These are phyloP conservation scores for Caerostris darwini DNA, from an alignment of 1,140 invertebrate species.

Conservation along the genomic window DNA sequence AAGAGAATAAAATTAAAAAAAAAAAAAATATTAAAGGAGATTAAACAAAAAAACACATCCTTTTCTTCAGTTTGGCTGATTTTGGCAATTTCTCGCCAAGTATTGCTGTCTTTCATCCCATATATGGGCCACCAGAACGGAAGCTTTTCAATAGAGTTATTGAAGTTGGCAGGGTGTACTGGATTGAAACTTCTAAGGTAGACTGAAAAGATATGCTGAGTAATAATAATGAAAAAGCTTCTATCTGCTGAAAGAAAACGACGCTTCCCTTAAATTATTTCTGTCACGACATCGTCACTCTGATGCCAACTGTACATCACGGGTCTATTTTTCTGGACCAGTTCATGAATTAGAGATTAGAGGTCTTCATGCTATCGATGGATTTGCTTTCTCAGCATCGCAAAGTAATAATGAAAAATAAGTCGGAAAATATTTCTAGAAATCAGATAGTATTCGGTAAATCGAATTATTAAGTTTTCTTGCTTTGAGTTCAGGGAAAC, in stretches of 20 bases:
- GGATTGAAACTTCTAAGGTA: constrained; percentile 17
- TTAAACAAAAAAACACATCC: no score
- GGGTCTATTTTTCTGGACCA: constrained; percentile 37
- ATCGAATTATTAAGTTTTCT: neutral
- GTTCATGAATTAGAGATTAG: constrained; percentile 52
- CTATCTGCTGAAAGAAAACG: neutral
- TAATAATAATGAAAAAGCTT: neutral
- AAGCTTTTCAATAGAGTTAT: constrained; percentile 42
- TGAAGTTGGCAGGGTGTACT: constrained; percentile 17
- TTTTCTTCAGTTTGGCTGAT: neutral
- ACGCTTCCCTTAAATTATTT: constrained; percentile 56
- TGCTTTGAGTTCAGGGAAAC: neutral
- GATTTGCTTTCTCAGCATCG: neutral
- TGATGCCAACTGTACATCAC: constrained; percentile 39
- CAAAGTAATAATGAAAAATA: neutral
- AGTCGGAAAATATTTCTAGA: neutral
- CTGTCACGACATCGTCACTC: constrained; percentile 58
- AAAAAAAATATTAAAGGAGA: no score
- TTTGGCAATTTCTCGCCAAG: constrained; percentile 48
- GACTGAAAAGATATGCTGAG: neutral
- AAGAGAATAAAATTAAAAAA: no score
- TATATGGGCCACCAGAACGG: constrained; percentile 27
- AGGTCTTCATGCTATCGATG: neutral
- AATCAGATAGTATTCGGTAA: neutral
- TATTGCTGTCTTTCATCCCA: neutral